Base-by-base conservation (phyloP, 2,888 invertebrate genomes). In the Hirtodrosophila cameraria region DNA sequence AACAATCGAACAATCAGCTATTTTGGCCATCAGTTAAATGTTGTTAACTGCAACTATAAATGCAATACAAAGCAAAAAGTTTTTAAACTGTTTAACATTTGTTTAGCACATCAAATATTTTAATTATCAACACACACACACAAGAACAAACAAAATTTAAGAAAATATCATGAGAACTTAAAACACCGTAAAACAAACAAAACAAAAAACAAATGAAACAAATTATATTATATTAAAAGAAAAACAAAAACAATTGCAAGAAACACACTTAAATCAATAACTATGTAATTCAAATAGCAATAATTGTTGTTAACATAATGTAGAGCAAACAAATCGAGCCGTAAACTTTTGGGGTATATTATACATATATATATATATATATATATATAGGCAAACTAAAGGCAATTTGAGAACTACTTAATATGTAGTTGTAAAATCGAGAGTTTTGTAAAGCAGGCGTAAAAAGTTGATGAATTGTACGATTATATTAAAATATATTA, bases 281-380 rank as follows among this genome's bases (percentile, higher is more conserved):
- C 62, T 62, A 71, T 70, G 35, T 55, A 72, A 66, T 63, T 81
- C 62, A 77, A 71, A 67, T 80, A 78, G 78, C 76, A 83, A 78
- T 83, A 83, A 79, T 83, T 83, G 84, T 85, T 80, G 85, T 82
- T 85, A 78, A 75, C 38, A 45, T 62, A 57, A 68, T 64, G 50
- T 60, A 69, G 57, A 55, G 45, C 59, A 50, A 60, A 58, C n/a
- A 11, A 52, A 45, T 38, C 31, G 41, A 66, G 46, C 50, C 60
- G 61, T 61, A 61, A 58, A 53, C 38, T 49, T 23, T 23, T 43
- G 58, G 58, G 45, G 45, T 38, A 36, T 35, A 23, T 23, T 7
- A 20, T 2, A 20, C 2, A 20, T 20, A 20, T 20, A 42, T 28
- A 30, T 18, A 27, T 20, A 20, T 20, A 20, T 5, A 20, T 3